phyloP scores from a whole-genome alignment of 1,140 invertebrate species.

The Carposina sasakii region DNA sequence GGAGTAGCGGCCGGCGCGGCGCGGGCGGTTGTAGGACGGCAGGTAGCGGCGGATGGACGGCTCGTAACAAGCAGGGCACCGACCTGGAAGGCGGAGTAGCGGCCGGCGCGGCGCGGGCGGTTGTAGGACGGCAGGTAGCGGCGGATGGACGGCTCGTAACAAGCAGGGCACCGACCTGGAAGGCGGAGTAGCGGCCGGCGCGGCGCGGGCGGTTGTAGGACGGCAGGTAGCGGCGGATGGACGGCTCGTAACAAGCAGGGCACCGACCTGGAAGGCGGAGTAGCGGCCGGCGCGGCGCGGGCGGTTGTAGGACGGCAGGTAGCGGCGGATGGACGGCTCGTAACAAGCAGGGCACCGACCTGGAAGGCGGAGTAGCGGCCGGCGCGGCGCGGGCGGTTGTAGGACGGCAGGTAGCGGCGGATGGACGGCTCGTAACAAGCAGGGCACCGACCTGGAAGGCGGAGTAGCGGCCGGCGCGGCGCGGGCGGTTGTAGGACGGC shows the following conservation, averaged over 20 bases:
- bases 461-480: conserved; percentile 92
- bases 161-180: conserved; percentile 84
- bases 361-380: conserved; percentile 97
- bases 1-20: conserved; percentile 92
- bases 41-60: conserved; percentile 95
- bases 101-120: conserved; percentile 88
- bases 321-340: conserved; percentile 85
- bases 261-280: conserved; percentile 94
- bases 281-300: conserved; percentile 92
- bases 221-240: conserved; percentile 94
- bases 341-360: conserved; percentile 69
- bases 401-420: conserved; percentile 94
- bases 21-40: conserved; percentile 95
- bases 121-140: conserved; percentile 97
- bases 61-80: no score
- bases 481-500: conserved; percentile 95
- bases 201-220: conserved; percentile 94
- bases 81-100: conserved; percentile 98
- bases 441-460: conserved; percentile 89
- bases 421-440: no score
- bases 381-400: conserved; percentile 91
- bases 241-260: no score
- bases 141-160: no score
- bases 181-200: conserved; percentile 95
- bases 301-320: conserved; percentile 95